Conservation (phyloP, 1,140 invertebrate species). For the Drosophila nigromelanica region DNA sequence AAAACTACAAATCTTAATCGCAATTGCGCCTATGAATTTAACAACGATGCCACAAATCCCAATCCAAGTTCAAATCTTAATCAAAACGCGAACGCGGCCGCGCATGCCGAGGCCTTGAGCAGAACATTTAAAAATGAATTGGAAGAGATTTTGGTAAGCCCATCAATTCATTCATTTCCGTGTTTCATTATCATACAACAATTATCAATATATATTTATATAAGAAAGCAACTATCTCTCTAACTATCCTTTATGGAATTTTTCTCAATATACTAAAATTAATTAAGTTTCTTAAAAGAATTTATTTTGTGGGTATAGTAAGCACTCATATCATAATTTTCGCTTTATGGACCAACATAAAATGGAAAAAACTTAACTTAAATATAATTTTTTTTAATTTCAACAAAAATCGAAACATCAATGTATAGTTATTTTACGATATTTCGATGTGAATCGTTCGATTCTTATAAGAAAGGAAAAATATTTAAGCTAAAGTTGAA, state of each 20-base stretch:
- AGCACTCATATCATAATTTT: no score
- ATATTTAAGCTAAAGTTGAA: no score
- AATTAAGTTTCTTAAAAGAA: no score
- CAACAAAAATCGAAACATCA: no score
- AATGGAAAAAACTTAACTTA: no score
- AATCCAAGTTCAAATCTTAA: constrained; percentile 70
- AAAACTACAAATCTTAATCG: constrained; percentile 79
- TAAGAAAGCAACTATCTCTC: neutral
- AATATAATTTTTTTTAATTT: no score
- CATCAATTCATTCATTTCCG: constrained; percentile 23
- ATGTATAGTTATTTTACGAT: no score
- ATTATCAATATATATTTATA: constrained; percentile 8
- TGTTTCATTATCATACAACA: constrained; percentile 20
- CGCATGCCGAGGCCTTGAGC: constrained; percentile 74
- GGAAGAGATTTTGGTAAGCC: constrained; percentile 79
- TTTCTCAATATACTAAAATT: no score
- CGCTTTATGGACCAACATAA: no score
- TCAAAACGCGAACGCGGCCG: constrained; percentile 70
- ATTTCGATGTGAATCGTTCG: no score
- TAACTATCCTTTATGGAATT: neutral
- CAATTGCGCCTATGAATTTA: constrained; percentile 79
- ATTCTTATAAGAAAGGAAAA: no score
- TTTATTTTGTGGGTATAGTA: no score
- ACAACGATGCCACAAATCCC: constrained; percentile 73
- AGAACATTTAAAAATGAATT: constrained; percentile 80